Base-by-base conservation (phyloP, 2,797 vertebrate genomes). In the Melopsittacus undulatus region DNA sequence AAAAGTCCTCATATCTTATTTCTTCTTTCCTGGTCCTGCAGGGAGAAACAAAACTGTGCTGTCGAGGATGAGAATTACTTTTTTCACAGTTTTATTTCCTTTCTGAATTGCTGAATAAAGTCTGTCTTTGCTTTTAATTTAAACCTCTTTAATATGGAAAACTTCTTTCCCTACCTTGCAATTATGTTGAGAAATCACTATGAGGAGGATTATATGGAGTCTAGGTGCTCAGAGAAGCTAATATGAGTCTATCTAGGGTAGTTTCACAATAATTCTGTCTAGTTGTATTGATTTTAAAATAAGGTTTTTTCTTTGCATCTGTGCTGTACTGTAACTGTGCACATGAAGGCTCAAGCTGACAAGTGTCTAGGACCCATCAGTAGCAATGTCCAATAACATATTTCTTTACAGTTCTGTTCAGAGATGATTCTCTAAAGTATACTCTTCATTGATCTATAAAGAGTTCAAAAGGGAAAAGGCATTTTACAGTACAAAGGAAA, bases 21-120 rank as follows among this genome's bases (percentile, higher is more conserved):
- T 91, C 57, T 90, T 43, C 29, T 70, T 91, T 94, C 87, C 82
- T 94, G 54, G 17, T 67, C 74, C 78, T 83, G 48, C 66, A 84
- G 54, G 74, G 88, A 62, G 93, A 94, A 86, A 57, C 70, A 88
- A 70, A 92, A 43, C 61, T 40, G 2, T 57, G 72, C 14, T 77
- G 66, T 86, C 77, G 90, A 32, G 38, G 27, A 69, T 67, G 32
- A 80, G 56, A 72, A 67, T 75, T 43, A 26, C 36, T 90, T 91
- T 42, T 48, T 38, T 88, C 40, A 52, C 45, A 79, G 49, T 73
- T 82, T 73, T 73, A 66, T 82, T 92, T 94, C 49, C 59, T 76
- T 76, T 82, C 56, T 57, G 68, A 87, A 56, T 56, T 57, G 59
- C 56, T 76, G 75, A 63, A 75, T 90, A 92, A 68, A 85, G 75